These are phyloP conservation scores for Nephotettix cincticeps DNA, from an alignment of 1,140 invertebrate genomes.

Conservation along the genomic window DNA sequence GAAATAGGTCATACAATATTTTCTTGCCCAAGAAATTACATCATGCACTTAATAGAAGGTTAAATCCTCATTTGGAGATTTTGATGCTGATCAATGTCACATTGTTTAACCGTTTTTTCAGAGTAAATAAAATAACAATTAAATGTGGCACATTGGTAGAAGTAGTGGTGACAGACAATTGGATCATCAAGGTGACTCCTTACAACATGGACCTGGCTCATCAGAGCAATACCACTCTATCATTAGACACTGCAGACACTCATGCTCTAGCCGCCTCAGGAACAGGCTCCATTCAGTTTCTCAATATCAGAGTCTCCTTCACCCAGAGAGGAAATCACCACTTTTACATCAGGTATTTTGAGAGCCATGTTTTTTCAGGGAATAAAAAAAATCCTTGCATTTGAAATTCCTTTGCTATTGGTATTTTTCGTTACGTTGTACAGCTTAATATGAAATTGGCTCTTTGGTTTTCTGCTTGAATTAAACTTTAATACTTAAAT, in stretches of 20 bases:
- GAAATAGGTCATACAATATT: no score
- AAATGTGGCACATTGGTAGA: conserved; percentile 65
- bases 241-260: conserved; percentile 70
- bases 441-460: no score
- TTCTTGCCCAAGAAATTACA: no score
- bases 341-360: conserved; percentile 57
- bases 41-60: no score
- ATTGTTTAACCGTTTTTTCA: conserved; percentile 47
- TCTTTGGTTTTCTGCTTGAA: no score
- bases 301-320: conserved; percentile 74
- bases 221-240: conserved; percentile 73
- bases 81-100: conserved; percentile 29
- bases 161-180: conserved; percentile 79
- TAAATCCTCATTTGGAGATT: no score
- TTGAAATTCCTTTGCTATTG: no score
- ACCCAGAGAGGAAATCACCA: conserved; percentile 49
- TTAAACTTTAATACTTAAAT: no score
- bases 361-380: no score
- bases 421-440: no score
- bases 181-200: conserved; percentile 83
- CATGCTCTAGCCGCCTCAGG: conserved; percentile 62
- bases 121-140: conserved; percentile 73
- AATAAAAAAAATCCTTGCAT: no score
- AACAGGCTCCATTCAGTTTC: conserved; percentile 69
- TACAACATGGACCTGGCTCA: conserved; percentile 73